Base-by-base conservation (phyloP, 2,797 vertebrate genomes). In the Chloroceryle inda region DNA sequence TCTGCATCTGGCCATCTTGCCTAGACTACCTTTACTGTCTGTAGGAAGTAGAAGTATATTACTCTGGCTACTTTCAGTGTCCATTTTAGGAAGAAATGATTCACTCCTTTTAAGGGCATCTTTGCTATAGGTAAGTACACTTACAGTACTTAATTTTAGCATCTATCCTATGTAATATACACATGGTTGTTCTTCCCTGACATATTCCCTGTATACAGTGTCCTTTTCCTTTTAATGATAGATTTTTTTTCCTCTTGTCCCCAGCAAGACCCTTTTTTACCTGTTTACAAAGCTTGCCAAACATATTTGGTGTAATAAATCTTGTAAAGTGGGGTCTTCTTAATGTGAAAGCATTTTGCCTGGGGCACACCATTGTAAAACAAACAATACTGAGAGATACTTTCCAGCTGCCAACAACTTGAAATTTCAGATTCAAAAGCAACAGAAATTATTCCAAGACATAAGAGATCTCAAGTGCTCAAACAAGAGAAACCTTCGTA, bases 81-180 rank as follows among this genome's bases (percentile, higher is more conserved):
- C 67, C 71, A 76, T 86, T 89, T 95, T 84, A 84, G 85, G 82
- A 92, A 94, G 62, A 93, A 95, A 75, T 29, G 0, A 21, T 84
- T 73, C 76, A 53, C 19, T 96, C 96, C 96, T 94, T 97, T 83
- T 92, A 92, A 84, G 89, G 93, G 2, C 53, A 68, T 89, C 55
- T 92, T 92, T 59, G 22, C 53, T 85, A 45, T 47, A 92, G 61
- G 80, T 77, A 94, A 67, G 63, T 83, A n/a, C 7, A 42, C 42
- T 44, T 53, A 7, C 37, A 85, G 45, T 40, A 31, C 14, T 89
- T 88, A 91, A 85, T 85, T 94, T 95, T 95, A 78, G 22, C 19
- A 44, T 91, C 31, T 61, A 56, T 61, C 9, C 29, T 74, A 42
- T 88, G 47, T 49, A 76, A 49, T 42, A 45, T 18, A 67, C 31